Evolutionary conservation across 1,140 invertebrate genomes (phyloP), one percentile per base, ranked within the genome.

Genomic region (Ceratitis capitata): DNA sequence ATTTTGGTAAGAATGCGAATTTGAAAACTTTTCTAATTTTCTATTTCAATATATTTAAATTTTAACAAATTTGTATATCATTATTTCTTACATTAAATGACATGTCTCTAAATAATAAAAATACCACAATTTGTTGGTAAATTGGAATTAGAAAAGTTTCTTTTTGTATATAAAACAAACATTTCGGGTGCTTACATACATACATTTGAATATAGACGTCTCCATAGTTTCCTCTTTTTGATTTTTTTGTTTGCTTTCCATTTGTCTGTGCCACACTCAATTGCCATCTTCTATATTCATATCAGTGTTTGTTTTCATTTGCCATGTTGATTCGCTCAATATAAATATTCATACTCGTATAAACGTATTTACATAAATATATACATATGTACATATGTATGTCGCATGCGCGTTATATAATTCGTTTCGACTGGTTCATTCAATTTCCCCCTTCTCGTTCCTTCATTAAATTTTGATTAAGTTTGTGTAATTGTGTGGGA

Each of bases 401-500:
- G 58, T 64, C 35, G 32, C 39, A 39, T 7, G 35, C 6, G 64
- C 29, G 6, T 64, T 23, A 16, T 69, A 69, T 39, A 69, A 69
- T 69, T 69, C n/a, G 29, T 69, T n/a, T 9, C 58, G 26, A 61
- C 58, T 69, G 35, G 29, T 42, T 39, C 29, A 29, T 23, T 69
- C 35, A 3, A 29, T 14, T n/a, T 19, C 35, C 64, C 64, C n/a
- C 16, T 3, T 32, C 64, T n/a, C 64, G 0, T 32, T 29, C n/a
- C 64, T 69, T 69, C 64, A 69, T 69, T 69, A 82, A 82, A 82
- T 82, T 82, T 82, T 82, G 42, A 82, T 82, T 49, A 82, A 82
- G 47, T 82, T 82, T 82, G 78, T 82, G 78, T 82, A 82, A 82
- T 82, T 82, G 78, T 82, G 78, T 82, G 78, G 78, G 78, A 82